Base-by-base conservation (phyloP, 2,113 vertebrate species). In the Ammodramus savannarum region DNA sequence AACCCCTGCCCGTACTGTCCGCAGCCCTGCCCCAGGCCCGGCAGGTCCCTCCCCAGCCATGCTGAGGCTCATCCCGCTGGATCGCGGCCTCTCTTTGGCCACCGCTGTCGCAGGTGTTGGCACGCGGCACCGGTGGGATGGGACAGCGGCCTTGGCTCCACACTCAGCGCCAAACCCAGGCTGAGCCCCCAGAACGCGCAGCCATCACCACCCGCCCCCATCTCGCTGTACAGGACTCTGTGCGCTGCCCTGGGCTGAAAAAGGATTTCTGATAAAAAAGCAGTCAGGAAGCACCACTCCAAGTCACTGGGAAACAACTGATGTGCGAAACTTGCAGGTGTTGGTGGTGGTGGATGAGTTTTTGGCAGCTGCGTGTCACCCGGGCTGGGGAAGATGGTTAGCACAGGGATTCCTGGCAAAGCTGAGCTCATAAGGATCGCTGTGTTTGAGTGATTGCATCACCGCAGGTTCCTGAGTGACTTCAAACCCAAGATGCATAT, bases 391-490 rank as follows among this genome's bases (percentile, higher is more conserved):
- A 63, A 52, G 74, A 57, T 0, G 13, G 38, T 76, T 82, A 89
- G 81, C 67, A 43, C 49, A 21, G 14, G 61, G 66, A 11, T 61
- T 76, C 87, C 51, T 74, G 86, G 94, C 87, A 88, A 38, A 65
- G 72, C 31, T 44, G 39, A 63, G 59, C 82, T 83, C 85, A 49
- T 51, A 88, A 86, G 86, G 95, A 85, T 86, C 5, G 7, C 93
- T 92, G 46, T 59, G 69, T 95, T 75, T 29, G 82, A 93, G 39
- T n/a, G 92, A 81, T 92, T 90, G 89, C 85, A 79, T 94, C 95
- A 79, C 96, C 31, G 4, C 90, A 85, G 91, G 94, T 83, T 82
- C 77, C 88, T 84, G 80, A 97, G 87, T n/a, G 69, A 88, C 86
- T 96, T 85, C 91, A 87, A 95, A 79, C 62, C 90, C 69, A 17